A percentile compares a stretch with the other conserved stretches of the same genome.
Evolutionary conservation across 2,888 invertebrate genomes (phyloP).

Genomic region (Shargacucullia verbasci): DNA sequence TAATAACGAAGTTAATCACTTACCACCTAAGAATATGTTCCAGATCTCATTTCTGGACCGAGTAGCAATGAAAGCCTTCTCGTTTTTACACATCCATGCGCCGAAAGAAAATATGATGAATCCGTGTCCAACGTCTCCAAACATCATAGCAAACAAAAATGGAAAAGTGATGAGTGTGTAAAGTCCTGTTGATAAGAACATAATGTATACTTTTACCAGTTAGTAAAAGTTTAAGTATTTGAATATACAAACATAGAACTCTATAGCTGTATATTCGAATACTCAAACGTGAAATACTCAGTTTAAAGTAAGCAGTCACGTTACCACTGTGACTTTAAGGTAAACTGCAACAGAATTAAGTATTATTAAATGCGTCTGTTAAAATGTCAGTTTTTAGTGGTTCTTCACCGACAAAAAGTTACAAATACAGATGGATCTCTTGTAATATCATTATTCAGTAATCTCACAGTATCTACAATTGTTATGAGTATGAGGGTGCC

Average conservation of each 20-base stretch:
- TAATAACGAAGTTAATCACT: conserved; percentile 5
- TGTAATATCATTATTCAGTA: too few species aligned
- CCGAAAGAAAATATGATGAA: conserved; percentile 93
- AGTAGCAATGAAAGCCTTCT: conserved; percentile 90
- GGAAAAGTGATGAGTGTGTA: conserved; percentile 97
- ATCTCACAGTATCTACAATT: too few species aligned
- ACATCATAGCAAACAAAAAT: conserved; percentile 98
- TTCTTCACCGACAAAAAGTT: too few species aligned
- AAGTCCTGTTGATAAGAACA: conserved; percentile 88
- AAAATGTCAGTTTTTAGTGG: too few species aligned
- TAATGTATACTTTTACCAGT: background rate
- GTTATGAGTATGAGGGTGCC: too few species aligned
- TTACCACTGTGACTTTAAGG: too few species aligned
- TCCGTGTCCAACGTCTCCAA: conserved; percentile 97
- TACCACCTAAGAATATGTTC: conserved; percentile 96
- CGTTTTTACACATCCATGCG: conserved; percentile 93
- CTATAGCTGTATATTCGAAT: too few species aligned
- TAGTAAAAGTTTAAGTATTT: background rate
- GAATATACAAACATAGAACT: background rate
- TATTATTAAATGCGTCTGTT: too few species aligned
- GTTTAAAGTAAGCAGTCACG: too few species aligned
- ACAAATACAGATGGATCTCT: too few species aligned
- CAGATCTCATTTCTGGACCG: conserved; percentile 95
- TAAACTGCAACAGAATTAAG: too few species aligned
- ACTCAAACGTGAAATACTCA: too few species aligned